Evolutionary conservation across 2,888 invertebrate species (phyloP), one percentile per base, ranked within the genome.

Genomic region (Tortricodes alternella): DNA sequence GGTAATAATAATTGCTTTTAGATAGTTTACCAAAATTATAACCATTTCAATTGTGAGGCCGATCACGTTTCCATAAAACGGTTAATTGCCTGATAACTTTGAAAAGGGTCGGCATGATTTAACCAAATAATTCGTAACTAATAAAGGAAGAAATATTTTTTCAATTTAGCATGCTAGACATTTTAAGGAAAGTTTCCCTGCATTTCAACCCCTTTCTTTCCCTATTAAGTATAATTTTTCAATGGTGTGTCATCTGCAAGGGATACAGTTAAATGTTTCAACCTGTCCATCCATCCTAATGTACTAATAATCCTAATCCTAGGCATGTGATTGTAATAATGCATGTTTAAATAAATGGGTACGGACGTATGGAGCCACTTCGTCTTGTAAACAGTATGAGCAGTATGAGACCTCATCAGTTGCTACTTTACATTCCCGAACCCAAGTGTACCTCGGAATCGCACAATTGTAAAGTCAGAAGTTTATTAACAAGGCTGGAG

Each of bases 401-500:
- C 11, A 4, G 11, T 13, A 21, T 43, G 8, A 16, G n/a, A 6
- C 21, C 44, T 44, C 44, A 9, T 21, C 32, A 19, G 46, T 6
- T 65, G 67, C 63, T 64, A 58, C 62, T 60, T 59, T 67, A 68
- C 66, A 64, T 64, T 62, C 64, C 64, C 65, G 62, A 66, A 68
- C 63, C 65, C 60, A 62, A 66, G 58, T 62, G 74, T 62, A 61
- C 65, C 29, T 49, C 16, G 38, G 16, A 11, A 18, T 32, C 32
- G 18, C 29, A 37, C 49, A 56, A 43, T 46, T 46, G 41, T 49
- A 24, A 34, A 75, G 70, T 76, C 77, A 71, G 71, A 78, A 78
- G 76, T 78, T 78, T 73, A 76, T 78, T 80, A 76, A 74, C 67
- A 66, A 70, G 72, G 74, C 61, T 75, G 78, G 78, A 78, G 78